Percentiles rank a stretch among this genome's conserved stretches.
Conservation (phyloP, 2,113 vertebrate genomes). For the Dicerorhinus sumatrensis region DNA sequence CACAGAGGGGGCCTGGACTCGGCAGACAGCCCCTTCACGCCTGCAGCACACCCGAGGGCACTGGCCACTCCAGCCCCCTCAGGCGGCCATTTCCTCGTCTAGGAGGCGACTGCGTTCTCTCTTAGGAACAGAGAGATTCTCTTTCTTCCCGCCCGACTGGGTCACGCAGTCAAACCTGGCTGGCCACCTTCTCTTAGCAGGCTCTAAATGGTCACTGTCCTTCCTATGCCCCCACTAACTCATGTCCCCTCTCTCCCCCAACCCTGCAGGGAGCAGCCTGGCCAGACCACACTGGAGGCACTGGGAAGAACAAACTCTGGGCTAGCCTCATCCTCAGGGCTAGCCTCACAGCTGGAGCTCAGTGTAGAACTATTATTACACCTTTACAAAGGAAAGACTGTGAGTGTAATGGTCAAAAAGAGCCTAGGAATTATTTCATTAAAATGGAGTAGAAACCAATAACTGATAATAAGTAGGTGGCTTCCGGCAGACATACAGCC, state of each 20-base stretch:
- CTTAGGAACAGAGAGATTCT: background rate
- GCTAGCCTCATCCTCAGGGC: background rate
- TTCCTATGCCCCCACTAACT: background rate
- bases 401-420: background rate
- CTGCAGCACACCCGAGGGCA: background rate
- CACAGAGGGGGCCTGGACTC: background rate
- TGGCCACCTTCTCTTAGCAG: background rate
- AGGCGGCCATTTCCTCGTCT: background rate
- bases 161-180: background rate
- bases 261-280: background rate
- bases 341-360: background rate
- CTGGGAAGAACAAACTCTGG: background rate
- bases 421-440: background rate
- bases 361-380: accelerated
- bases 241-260: background rate
- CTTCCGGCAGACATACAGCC: background rate
- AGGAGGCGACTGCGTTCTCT: background rate
- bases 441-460: background rate
- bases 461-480: background rate
- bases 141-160: background rate
- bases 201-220: background rate
- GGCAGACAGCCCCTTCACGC: too few species aligned
- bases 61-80: background rate
- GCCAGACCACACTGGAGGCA: background rate
- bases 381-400: background rate